Conservation (phyloP, 2,113 vertebrate genomes). For the Tursiops truncatus region DNA sequence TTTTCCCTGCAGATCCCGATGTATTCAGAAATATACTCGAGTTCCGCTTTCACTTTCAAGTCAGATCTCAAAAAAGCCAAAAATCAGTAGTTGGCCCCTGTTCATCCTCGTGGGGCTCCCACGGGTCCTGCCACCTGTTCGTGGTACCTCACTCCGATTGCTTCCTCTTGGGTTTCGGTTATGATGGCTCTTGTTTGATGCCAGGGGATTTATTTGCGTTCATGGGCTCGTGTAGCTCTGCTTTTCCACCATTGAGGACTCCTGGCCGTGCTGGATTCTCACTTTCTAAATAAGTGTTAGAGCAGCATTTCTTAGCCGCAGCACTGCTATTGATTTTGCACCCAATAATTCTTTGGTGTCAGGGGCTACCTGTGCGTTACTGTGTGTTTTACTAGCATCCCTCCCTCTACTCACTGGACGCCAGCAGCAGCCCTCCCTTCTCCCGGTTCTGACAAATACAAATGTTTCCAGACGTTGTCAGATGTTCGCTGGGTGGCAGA, state of each 20-base stretch:
- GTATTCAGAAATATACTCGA: not conserved
- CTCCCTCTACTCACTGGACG: not conserved
- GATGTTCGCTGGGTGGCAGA: not conserved
- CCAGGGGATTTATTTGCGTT: not conserved
- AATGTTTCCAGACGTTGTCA: not conserved
- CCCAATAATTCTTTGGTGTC: fast-evolving
- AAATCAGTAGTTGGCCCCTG: not conserved
- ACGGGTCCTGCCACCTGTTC: not conserved
- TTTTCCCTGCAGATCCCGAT: not conserved
- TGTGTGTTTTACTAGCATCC: not conserved
- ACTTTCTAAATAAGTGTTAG: not conserved
- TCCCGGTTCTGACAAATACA: not conserved
- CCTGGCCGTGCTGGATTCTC: not conserved
- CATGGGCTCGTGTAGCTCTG: not conserved
- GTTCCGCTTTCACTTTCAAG: not conserved
- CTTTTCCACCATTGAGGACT: not conserved
- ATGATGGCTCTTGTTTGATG: not conserved
- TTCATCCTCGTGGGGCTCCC: not conserved
- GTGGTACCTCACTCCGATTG: not conserved
- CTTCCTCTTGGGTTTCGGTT: not conserved
- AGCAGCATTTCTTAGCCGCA: not conserved
- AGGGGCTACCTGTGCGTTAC: not conserved
- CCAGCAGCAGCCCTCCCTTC: not conserved
- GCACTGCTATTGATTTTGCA: not conserved
- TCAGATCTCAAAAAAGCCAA: not conserved